Evolutionary conservation across 2,888 invertebrate species (phyloP), one percentile per base, ranked within the genome.

Genomic region (Eupithecia pulchellata): DNA sequence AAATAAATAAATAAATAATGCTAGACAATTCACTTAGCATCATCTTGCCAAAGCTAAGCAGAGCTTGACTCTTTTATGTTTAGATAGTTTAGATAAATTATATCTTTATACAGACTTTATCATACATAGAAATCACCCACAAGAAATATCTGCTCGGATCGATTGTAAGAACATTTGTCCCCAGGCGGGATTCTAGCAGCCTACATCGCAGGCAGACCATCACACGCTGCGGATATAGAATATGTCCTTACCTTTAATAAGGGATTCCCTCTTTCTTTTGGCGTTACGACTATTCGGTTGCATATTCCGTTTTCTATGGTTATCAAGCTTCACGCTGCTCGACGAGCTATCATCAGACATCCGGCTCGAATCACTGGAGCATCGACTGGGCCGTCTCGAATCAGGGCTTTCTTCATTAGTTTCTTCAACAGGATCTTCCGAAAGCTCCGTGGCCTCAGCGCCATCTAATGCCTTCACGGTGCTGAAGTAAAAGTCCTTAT

Each of bases 401-500:
- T 90, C 86, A 0, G 89, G 86, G 75, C 91, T 91, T 75, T 89
- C 90, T 29, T 69, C 64, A 61, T 89, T 89, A 60, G 76, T 82
- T 66, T 90, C 87, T 25, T 89, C 90, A 1, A 78, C 62, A 57
- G 82, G 75, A 57, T 70, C 69, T 36, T 88, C 87, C 0, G 89
- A 84, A 57, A 92, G 69, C 72, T 89, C 89, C 63, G 86, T 79
- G n/a, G 94, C 94, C 75, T 93, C 92, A 9, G 80, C 70, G 0
- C 92, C 92, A 76, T 92, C 90, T 13, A 94, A 80, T 30, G 92
- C 92, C 79, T 92, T 93, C 1, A 94, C 87, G n/a, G 94, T 94
- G 73, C 91, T 93, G 70, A 84, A 89, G 77, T 92, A 92, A 76
- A 94, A 94, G 73, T 95, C 95, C 11, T 91, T 91, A 78, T 95